Percentiles rank a stretch among this genome's conserved stretches.
These are phyloP conservation scores for Hycleus cichorii DNA, from an alignment of 1,140 invertebrate genomes.

Conservation along the genomic window DNA sequence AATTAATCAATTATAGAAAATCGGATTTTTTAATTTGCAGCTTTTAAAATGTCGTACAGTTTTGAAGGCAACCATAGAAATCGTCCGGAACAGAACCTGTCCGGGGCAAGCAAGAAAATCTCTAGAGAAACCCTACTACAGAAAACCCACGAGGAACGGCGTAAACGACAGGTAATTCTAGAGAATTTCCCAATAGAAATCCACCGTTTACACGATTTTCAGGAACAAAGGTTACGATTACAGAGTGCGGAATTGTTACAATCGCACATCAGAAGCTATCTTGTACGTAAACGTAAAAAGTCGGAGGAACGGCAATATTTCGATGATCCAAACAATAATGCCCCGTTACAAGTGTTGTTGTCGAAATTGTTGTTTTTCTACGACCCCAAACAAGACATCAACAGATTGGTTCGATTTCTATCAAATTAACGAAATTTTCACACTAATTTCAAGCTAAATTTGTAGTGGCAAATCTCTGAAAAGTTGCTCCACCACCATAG, in stretches of 20 bases:
- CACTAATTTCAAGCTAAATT: background rate
- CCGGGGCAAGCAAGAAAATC: slow-evolving; percentile 74
- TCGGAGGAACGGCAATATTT: slow-evolving; percentile 58
- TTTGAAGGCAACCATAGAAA: slow-evolving; percentile 89
- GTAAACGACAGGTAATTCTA: slow-evolving; percentile 68
- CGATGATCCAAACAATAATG: slow-evolving; percentile 48
- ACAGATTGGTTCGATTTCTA: slow-evolving; percentile 56
- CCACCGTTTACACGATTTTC: background rate
- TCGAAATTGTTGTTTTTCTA: slow-evolving; percentile 72
- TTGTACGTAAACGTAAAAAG: slow-evolving; percentile 60
- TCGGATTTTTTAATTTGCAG: slow-evolving; percentile 16
- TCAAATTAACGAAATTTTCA: slow-evolving; percentile 7
- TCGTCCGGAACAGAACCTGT: slow-evolving; percentile 82
- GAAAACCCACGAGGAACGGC: slow-evolving; percentile 73
- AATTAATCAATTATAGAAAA: background rate
- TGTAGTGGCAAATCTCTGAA: slow-evolving; percentile 52
- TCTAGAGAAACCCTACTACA: slow-evolving; percentile 69
- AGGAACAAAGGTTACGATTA: slow-evolving; percentile 61
- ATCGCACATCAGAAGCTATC: slow-evolving; percentile 68
- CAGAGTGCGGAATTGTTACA: slow-evolving; percentile 70
- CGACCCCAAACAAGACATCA: slow-evolving; percentile 55
- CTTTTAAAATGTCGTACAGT: slow-evolving; percentile 56
- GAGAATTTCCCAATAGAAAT: slow-evolving; percentile 43
- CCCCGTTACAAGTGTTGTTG: slow-evolving; percentile 49
- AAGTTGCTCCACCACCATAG: slow-evolving; percentile 52